phyloP scores from a whole-genome alignment of 35 echinoderm and acorn worm genomes.

The Eucidaris tribuloides region DNA sequence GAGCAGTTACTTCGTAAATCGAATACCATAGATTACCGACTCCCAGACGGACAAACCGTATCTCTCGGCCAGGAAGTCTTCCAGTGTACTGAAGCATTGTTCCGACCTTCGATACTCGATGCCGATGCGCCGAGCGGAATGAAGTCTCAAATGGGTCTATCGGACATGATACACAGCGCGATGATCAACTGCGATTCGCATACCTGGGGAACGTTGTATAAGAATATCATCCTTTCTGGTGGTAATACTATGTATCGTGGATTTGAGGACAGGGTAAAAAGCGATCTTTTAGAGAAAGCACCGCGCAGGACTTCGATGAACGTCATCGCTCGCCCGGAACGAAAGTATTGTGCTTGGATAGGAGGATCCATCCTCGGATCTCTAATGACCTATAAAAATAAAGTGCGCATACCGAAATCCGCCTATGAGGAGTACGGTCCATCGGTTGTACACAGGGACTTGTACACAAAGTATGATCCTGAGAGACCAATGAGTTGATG shows the following conservation, averaged over 20 bases:
- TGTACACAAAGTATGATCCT: not conserved
- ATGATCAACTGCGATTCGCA: not conserved
- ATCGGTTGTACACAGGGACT: not conserved
- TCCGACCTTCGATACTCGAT: not conserved
- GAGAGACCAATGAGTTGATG: too few relatives aligned
- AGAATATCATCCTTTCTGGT: not conserved
- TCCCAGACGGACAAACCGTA: constrained; percentile 2
- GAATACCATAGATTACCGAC: not conserved
- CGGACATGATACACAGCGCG: not conserved
- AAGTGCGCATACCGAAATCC: not conserved
- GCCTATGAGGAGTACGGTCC: constrained; percentile 10
- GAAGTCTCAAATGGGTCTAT: not conserved
- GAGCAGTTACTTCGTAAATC: too few relatives aligned
- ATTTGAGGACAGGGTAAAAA: not conserved
- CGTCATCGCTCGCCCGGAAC: constrained; percentile 15
- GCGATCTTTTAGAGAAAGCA: not conserved
- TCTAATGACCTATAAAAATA: not conserved
- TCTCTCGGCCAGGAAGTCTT: not conserved
- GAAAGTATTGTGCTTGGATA: not conserved
- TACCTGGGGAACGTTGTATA: not conserved
- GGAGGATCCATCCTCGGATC: constrained; percentile 23
- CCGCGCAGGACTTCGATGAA: not conserved
- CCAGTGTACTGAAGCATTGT: constrained; percentile 4
- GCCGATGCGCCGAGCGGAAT: not conserved
- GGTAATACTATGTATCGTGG: constrained; percentile 24